Conservation (phyloP, 2,797 vertebrate species). For the Rhincodon typus region DNA sequence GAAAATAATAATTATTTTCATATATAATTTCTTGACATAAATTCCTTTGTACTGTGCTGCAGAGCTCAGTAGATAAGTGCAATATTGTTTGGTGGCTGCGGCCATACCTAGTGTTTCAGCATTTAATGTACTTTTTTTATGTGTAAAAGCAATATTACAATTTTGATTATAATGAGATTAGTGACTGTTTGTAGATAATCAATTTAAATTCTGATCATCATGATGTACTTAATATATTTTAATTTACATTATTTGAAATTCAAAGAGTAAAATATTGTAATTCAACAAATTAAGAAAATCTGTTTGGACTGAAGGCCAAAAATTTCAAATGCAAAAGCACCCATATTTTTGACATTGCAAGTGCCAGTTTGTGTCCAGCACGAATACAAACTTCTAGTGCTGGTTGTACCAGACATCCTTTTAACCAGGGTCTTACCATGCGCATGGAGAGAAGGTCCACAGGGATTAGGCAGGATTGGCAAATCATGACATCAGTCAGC, state of each 20-base stretch:
- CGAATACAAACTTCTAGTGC: neutral
- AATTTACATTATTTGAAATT: neutral
- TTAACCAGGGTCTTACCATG: neutral
- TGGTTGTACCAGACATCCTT: neutral
- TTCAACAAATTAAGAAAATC: neutral
- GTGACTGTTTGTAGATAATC: neutral
- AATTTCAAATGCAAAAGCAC: neutral
- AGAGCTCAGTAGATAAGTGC: neutral
- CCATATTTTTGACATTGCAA: neutral
- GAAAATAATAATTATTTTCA: neutral
- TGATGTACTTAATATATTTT: neutral
- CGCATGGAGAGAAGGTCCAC: neutral
- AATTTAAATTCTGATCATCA: neutral
- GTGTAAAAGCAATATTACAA: constrained; percentile 4
- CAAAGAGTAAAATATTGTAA: neutral
- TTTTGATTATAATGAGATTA: neutral
- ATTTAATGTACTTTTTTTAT: neutral
- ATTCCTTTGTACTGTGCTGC: neutral
- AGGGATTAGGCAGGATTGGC: neutral
- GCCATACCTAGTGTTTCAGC: neutral
- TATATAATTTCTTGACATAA: neutral
- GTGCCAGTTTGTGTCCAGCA: neutral
- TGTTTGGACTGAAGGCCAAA: neutral
- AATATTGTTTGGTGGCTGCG: neutral
- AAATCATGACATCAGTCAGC: neutral